Conservation (phyloP, 2,113 vertebrate genomes). For the Chloebia gouldiae region DNA sequence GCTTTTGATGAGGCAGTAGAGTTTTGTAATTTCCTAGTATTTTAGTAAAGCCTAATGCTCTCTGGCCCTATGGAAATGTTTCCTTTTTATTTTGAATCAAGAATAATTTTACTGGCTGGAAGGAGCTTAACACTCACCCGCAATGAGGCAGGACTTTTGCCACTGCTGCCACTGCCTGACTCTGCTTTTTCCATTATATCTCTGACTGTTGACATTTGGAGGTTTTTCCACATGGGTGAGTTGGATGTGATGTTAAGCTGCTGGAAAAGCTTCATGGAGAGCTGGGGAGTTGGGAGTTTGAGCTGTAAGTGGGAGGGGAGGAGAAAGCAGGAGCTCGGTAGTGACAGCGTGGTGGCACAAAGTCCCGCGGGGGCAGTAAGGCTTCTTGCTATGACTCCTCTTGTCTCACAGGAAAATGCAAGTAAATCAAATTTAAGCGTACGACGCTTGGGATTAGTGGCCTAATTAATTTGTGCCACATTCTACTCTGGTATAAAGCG, state of each 20-base stretch:
- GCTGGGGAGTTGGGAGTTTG: background rate
- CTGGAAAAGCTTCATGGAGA: background rate
- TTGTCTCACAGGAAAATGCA: background rate
- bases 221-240: background rate
- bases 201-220: background rate
- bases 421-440: background rate
- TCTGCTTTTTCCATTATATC: background rate
- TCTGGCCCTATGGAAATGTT: background rate
- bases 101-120: background rate
- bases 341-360: rapidly evolving
- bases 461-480: too few relatives aligned
- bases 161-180: background rate
- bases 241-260: background rate
- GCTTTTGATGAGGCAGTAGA: background rate
- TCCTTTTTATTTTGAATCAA: background rate
- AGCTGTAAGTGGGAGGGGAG: background rate
- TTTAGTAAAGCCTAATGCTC: background rate
- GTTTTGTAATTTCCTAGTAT: background rate
- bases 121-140: rapidly evolving
- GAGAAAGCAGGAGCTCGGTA: background rate
- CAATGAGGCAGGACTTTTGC: background rate
- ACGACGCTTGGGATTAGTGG: background rate
- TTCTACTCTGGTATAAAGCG: background rate
- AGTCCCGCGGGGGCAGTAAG: rapidly evolving
- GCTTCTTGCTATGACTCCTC: background rate